Evolutionary conservation across 2,113 vertebrate species (phyloP), one percentile per base, ranked within the genome.

Genomic region (Hassar affinis): DNA sequence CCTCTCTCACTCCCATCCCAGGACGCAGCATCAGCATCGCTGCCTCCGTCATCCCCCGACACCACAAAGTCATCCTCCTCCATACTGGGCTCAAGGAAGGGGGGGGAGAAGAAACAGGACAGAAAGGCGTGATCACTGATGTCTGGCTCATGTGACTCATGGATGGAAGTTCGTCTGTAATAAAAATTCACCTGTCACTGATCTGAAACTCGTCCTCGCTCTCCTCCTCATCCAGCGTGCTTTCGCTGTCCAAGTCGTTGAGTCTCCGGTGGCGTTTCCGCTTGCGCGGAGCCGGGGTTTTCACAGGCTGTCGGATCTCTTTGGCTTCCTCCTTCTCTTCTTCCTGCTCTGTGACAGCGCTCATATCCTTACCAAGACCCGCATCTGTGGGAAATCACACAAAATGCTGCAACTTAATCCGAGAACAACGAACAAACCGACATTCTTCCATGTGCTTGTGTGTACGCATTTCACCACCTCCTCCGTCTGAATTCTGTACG

Each of bases 161-260:
- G 61, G 5, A 18, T 68, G 18, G 7, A 30, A 62, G 27, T 30
- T 30, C 61, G 2, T 33, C 59, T 62, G n/a, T 12, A 12, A 49
- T 1, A 57, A n/a, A 62, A 6, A 91, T 92, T 25, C 69, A 99
- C 98, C 97, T 98, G 56, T 97, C 96, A 33, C 97, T 99, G 88
- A 98, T 94, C 92, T 95, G 95, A 90, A 99, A 99, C 72, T 99
- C 97, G 4, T 99, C 97, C 84, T 99, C 98, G 0, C 97, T 99
- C 91, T 99, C 98, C 1, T 96, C 95, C 74, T 96, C 95, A 49
- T 96, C 96, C 42, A 95, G 90, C 0, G 97, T 98, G 89, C 97
- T 99, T 89, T 98, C 98, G 2, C 98, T 98, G 84, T 99, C 97
- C 85, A 99, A 90, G 89, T 99, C 98, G 0, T 99, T 98, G 0